These are phyloP conservation scores for Helicolenus hilgendorfi DNA, from an alignment of 2,797 vertebrate species.

Conservation along the genomic window DNA sequence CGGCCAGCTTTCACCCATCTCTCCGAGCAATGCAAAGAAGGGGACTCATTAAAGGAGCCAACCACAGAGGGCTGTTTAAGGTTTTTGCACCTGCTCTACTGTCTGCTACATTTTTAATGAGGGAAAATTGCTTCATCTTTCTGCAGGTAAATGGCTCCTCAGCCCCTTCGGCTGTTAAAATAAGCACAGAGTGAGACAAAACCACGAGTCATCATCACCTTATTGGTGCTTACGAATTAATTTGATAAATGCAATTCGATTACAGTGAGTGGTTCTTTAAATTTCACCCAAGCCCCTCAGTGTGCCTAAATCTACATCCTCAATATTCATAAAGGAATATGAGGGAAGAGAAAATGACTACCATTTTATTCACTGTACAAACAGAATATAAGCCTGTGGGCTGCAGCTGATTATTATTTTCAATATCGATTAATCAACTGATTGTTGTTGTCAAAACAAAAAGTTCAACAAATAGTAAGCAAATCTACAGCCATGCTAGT, in stretches of 20 bases:
- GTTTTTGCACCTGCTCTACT: slow-evolving; percentile 80
- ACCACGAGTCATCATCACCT: slow-evolving; percentile 23
- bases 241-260: slow-evolving; percentile 52
- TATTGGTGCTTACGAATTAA: slow-evolving; percentile 26
- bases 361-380: neutral
- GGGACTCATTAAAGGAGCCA: slow-evolving; percentile 82
- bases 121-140: slow-evolving; percentile 66
- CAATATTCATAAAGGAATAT: slow-evolving; percentile 22
- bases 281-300: slow-evolving; percentile 6
- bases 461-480: neutral
- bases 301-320: slow-evolving; percentile 25
- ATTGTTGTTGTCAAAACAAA: too few species aligned
- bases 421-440: too few species aligned
- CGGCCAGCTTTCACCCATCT: slow-evolving; percentile 60
- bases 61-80: slow-evolving; percentile 69
- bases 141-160: slow-evolving; percentile 68
- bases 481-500: neutral
- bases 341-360: neutral
- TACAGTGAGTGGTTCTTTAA: slow-evolving; percentile 21
- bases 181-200: slow-evolving; percentile 23
- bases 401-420: too few species aligned
- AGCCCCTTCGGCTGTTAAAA: slow-evolving; percentile 56
- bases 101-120: slow-evolving; percentile 80
- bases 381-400: too few species aligned
- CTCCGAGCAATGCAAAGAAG: slow-evolving; percentile 68